Evolutionary conservation across 2,797 vertebrate species (phyloP).

Genomic region (Rhynchonycteris naso): DNA sequence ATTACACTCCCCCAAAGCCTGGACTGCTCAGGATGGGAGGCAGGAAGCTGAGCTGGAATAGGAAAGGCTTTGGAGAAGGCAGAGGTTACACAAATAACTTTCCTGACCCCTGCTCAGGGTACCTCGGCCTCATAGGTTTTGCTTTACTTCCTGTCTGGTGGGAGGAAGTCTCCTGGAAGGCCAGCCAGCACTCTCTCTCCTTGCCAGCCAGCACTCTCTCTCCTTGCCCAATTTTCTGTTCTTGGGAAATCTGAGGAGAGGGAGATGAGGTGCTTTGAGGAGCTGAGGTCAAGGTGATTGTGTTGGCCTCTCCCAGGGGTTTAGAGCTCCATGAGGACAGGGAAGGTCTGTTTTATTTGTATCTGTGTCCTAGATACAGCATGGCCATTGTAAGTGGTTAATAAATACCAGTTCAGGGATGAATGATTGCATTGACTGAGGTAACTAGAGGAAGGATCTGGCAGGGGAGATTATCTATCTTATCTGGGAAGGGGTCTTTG

Average conservation of each 20-base stretch:
- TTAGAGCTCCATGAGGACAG: neutral
- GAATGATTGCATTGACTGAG: neutral
- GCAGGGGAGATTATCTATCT: neutral
- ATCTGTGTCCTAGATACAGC: neutral
- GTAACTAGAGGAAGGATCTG: neutral
- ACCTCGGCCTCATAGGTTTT: neutral
- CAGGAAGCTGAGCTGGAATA: slow-evolving; percentile 39
- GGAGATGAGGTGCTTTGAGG: neutral
- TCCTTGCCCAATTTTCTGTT: neutral
- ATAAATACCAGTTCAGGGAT: neutral
- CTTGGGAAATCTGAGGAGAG: neutral
- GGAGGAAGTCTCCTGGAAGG: neutral
- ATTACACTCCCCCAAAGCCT: neutral
- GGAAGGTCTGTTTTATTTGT: neutral
- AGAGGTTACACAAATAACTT: slow-evolving; percentile 28
- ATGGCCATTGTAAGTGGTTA: neutral
- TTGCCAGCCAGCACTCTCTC: neutral
- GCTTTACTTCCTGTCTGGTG: neutral
- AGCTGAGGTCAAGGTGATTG: neutral
- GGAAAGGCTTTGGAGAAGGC: slow-evolving; percentile 44
- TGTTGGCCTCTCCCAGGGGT: neutral
- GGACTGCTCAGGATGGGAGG: neutral
- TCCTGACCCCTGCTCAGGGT: neutral
- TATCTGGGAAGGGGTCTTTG: neutral
- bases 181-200: neutral